Evolutionary conservation across 2,113 vertebrate species (phyloP).

Genomic region (Corythoichthys intestinalis): DNA sequence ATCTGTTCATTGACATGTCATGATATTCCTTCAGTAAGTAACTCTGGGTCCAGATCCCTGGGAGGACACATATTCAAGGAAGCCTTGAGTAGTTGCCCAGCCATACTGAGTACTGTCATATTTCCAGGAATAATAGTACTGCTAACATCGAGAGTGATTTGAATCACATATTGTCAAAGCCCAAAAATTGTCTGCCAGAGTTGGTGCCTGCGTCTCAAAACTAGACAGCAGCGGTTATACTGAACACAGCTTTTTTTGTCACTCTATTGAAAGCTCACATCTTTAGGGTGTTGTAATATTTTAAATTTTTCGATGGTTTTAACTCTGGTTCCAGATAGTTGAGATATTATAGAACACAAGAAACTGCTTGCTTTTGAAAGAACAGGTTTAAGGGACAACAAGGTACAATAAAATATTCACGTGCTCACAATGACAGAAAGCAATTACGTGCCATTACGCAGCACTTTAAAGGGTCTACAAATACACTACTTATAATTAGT

Average conservation of each 20-base stretch:
- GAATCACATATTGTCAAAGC: conserved; percentile 20
- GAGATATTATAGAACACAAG: neutral
- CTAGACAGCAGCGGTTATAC: neutral
- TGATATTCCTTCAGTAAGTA: neutral
- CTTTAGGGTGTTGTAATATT: neutral
- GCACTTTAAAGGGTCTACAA: too few species aligned
- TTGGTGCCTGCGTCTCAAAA: neutral
- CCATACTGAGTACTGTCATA: conserved; percentile 31
- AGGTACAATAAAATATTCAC: too few species aligned
- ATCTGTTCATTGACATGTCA: neutral
- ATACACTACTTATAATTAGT: too few species aligned
- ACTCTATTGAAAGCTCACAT: neutral
- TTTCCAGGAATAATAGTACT: conserved; percentile 34
- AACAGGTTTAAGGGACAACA: too few species aligned
- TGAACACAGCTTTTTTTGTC: neutral
- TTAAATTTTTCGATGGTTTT: neutral
- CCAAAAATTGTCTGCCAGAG: neutral
- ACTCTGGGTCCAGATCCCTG: conserved; percentile 2
- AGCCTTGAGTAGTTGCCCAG: conserved; percentile 25
- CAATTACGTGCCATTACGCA: too few species aligned
- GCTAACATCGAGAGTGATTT: conserved; percentile 16
- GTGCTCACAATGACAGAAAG: too few species aligned
- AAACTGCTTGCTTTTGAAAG: neutral
- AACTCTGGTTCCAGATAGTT: neutral
- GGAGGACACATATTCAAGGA: conserved; percentile 15